Base-by-base conservation (phyloP, 2,113 vertebrate genomes). In the Pachypanchax playfairii region DNA sequence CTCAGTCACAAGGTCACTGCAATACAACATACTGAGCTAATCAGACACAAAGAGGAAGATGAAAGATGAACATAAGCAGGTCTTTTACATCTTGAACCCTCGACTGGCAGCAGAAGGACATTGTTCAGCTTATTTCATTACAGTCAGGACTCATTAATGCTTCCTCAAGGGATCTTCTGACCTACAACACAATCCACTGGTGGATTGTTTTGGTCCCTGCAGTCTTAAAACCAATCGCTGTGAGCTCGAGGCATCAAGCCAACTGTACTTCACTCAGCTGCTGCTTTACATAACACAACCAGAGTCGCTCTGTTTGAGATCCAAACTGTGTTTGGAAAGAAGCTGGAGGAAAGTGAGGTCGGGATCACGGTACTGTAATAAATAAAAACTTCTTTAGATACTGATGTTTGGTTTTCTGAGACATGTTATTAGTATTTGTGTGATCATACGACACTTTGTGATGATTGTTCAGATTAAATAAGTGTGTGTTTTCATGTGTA, bases 211-310 rank as follows among this genome's bases (percentile, higher is more conserved):
- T 6, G 41, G 57, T 71, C 76, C 58, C 62, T 12, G 25, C 13
- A 18, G 79, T 65, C 57, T 38, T 26, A 44, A 67, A 77, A 63
- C 61, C 67, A 71, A 63, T 72, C 70, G 42, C 31, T 36, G 60
- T 0, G 31, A 63, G 17, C 56, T 57, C 1, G n/a, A 11, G 35
- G 56, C 59, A 15, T 44, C 20, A 24, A 43, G n/a, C 14, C 51
- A 35, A 6, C 26, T 1, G 7, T 14, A 29, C 60, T 33, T 46
- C 36, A 3, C 43, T 55, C 57, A n/a, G 14, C 13, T 28, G 41
- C 60, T 39, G 64, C 63, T 41, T 72, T 62, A 55, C 5, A 21
- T 25, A 70, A 70, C 52, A 3, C 7, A 1, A 6, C 29, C 18
- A 24, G 22, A 17, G 18, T 26, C 2, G 51, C 17, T 44, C 48